Evolutionary conservation across 2,888 invertebrate genomes (phyloP), one percentile per base, ranked within the genome.

Genomic region (Eilema caniola): DNA sequence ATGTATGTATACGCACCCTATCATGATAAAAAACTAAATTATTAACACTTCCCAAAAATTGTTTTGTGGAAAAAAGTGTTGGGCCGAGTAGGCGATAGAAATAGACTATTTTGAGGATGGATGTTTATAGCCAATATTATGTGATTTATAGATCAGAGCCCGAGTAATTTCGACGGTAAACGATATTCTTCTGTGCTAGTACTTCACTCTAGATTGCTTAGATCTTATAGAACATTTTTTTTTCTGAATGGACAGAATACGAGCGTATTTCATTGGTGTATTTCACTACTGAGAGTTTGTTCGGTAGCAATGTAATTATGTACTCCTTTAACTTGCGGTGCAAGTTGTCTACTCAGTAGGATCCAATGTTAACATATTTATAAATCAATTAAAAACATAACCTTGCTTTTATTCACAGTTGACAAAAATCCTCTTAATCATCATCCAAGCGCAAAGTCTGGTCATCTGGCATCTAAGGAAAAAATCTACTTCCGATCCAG

Each of bases 71-170:
- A 64, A 57, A 69, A 41, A 66, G 61, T 65, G 23, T 63, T 37
- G 63, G 61, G 31, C 59, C 41, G 57, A 69, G 59, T 59, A 72
- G 59, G 47, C 66, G 60, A 65, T 53, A 73, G 70, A 70, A 77
- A 80, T 71, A 74, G 78, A 77, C 73, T 69, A 80, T 80, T 77
- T 76, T 75, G 76, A 75, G 67, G 72, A 80, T 73, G 64, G 66
- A 77, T 78, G 82, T 80, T 82, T 83, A 82, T 83, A 70, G 82
- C 67, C 82, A 73, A 79, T 80, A 69, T 62, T 67, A 62, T 67
- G 72, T 78, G 81, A 81, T 83, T 81, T 83, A 83, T 77, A 66
- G 74, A 53, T 66, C 41, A 73, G 73, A 64, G 72, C 70, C 53
- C 69, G 24, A 72, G 75, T 76, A 69, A 79, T 76, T 77, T 79